Conservation (phyloP, 2,113 vertebrate genomes). For the Candoia aspera region DNA sequence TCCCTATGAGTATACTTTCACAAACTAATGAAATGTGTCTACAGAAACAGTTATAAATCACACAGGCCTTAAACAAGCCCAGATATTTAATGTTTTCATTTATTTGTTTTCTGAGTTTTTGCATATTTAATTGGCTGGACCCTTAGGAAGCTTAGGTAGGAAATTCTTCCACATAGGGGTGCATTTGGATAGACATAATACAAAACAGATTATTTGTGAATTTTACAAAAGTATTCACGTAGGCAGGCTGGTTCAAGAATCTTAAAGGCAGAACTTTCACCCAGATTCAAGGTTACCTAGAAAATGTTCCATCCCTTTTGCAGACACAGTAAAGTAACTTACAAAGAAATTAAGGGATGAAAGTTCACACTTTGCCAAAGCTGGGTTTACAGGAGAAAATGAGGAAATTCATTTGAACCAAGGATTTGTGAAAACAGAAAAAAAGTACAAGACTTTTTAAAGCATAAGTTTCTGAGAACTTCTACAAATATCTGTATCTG, state of each 20-base stretch:
- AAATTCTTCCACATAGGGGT: constrained; percentile 62
- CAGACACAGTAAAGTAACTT: neutral
- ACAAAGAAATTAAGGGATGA: neutral
- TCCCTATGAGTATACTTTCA: constrained; percentile 23
- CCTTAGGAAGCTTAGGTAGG: constrained; percentile 42
- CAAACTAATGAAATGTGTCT: rapidly evolving
- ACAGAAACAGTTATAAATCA: constrained; percentile 17
- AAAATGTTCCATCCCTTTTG: neutral
- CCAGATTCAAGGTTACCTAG: neutral
- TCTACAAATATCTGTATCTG: neutral
- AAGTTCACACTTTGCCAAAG: neutral
- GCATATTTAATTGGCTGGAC: neutral
- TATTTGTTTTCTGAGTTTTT: neutral
- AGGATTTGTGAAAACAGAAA: neutral
- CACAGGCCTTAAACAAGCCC: constrained; percentile 41
- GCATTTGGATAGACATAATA: constrained; percentile 56
- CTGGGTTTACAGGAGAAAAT: neutral
- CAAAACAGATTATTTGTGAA: constrained; percentile 41
- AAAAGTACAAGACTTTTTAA: too few species aligned
- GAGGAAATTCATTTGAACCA: neutral
- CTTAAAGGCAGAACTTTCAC: neutral
- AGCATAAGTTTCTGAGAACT: neutral
- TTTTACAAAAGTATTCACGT: neutral
- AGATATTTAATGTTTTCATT: constrained; percentile 43
- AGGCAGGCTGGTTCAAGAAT: neutral